Evolutionary conservation across 1,140 invertebrate species (phyloP).

Genomic region (Lordiphosa stackelbergi): DNA sequence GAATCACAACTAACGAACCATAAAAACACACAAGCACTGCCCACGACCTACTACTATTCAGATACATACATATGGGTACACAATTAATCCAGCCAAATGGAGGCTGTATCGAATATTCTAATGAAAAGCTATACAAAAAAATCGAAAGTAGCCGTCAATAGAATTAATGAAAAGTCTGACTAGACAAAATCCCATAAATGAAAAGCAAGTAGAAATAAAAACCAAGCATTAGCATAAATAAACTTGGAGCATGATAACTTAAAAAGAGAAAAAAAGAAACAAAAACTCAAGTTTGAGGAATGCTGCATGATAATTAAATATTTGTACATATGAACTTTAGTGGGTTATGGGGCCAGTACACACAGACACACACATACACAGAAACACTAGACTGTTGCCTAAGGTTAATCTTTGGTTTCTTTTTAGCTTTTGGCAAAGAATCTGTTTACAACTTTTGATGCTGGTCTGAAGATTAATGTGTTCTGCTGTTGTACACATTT

Average conservation of each 20-base stretch:
- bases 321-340: constrained; percentile 68
- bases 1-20: constrained; percentile 28
- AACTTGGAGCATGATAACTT: constrained; percentile 51
- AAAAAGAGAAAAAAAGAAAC: constrained; percentile 22
- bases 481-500: constrained; percentile 33
- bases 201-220: constrained; percentile 2
- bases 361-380: constrained; percentile 10
- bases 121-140: constrained; percentile 43
- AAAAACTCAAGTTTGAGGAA: constrained; percentile 32
- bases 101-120: constrained; percentile 16
- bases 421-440: constrained; percentile 45
- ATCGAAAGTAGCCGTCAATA: constrained; percentile 57
- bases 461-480: constrained; percentile 55
- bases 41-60: too few relatives aligned
- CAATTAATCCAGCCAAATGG: constrained; percentile 3
- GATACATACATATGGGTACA: constrained; percentile 10
- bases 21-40: constrained; percentile 17
- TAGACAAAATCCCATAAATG: constrained; percentile 23
- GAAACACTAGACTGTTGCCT: constrained; percentile 7
- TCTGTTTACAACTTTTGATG: constrained; percentile 47
- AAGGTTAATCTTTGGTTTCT: constrained; percentile 19
- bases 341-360: constrained; percentile 53
- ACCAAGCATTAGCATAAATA: constrained; percentile 54
- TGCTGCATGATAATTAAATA: constrained; percentile 59
- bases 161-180: constrained; percentile 50